These are phyloP conservation scores for Tetropium fuscum DNA, from an alignment of 2,888 invertebrate species.

Conservation along the genomic window DNA sequence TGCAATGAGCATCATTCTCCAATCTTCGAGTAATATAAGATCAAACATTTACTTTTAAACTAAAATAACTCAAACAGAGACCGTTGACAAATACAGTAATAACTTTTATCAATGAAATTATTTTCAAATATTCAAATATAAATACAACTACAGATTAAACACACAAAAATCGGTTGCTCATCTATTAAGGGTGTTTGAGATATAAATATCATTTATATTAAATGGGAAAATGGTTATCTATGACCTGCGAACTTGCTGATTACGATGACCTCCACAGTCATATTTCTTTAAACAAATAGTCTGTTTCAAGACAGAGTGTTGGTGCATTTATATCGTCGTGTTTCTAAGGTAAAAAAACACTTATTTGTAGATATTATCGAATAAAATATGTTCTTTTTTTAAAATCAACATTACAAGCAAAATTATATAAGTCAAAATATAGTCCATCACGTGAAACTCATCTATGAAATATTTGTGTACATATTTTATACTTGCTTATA, in stretches of 20 bases:
- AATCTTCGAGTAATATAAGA: neutral
- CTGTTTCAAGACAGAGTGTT: slow-evolving; percentile 31
- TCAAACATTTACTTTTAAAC: slow-evolving; percentile 9
- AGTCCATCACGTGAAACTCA: no score
- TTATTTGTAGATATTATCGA: neutral
- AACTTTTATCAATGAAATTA: slow-evolving; percentile 9
- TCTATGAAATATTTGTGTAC: no score
- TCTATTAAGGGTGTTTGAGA: slow-evolving; percentile 11
- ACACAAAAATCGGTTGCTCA: slow-evolving; percentile 1
- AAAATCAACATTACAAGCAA: no score
- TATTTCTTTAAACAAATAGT: slow-evolving; percentile 42
- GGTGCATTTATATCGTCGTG: slow-evolving; percentile 21
- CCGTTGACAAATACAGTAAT: neutral
- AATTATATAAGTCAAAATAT: no score
- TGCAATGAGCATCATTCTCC: no score
- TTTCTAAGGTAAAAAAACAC: slow-evolving; percentile 25
- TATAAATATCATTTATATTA: slow-evolving; percentile 8
- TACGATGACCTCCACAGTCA: slow-evolving; percentile 54
- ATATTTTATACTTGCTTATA: no score
- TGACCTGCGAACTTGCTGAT: slow-evolving; percentile 53
- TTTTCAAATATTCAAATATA: slow-evolving; percentile 4
- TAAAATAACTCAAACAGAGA: neutral
- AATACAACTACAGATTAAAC: neutral
- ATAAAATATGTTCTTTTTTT: neutral
- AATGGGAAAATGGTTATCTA: slow-evolving; percentile 40